A percentile compares a stretch with the other conserved stretches of the same genome.
Evolutionary conservation across 2,113 vertebrate genomes (phyloP).

Genomic region (Leptodactylus fuscus): DNA sequence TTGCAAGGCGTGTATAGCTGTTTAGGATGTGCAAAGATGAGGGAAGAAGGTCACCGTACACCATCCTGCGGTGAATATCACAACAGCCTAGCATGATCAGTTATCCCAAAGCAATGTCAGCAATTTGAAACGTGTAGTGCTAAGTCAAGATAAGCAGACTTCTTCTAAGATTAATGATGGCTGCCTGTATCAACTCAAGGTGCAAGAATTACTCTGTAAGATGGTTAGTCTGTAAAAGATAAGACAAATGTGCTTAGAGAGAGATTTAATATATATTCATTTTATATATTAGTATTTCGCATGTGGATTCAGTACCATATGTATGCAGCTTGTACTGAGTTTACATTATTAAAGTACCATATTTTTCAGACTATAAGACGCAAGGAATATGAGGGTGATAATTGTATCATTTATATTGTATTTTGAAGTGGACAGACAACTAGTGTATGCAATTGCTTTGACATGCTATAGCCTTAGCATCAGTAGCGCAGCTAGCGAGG

Average conservation of each 20-base stretch:
- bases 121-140: neutral
- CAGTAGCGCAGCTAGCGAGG: no score
- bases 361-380: no score
- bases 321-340: no score
- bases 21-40: neutral
- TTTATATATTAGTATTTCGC: no score
- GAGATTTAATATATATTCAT: no score
- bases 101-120: neutral
- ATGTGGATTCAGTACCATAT: no score
- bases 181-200: neutral
- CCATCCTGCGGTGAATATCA: neutral
- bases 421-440: no score
- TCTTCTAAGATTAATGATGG: neutral
- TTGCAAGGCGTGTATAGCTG: neutral
- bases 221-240: neutral
- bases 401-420: no score
- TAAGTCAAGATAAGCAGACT: neutral
- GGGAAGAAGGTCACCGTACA: neutral
- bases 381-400: no score
- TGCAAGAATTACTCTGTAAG: neutral
- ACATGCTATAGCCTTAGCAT: no score
- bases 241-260: neutral
- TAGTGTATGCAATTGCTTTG: no score
- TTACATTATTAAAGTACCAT: no score
- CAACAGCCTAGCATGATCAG: neutral